phyloP scores from a whole-genome alignment of 2,888 invertebrate species.

The Hoplodrina blanda region DNA sequence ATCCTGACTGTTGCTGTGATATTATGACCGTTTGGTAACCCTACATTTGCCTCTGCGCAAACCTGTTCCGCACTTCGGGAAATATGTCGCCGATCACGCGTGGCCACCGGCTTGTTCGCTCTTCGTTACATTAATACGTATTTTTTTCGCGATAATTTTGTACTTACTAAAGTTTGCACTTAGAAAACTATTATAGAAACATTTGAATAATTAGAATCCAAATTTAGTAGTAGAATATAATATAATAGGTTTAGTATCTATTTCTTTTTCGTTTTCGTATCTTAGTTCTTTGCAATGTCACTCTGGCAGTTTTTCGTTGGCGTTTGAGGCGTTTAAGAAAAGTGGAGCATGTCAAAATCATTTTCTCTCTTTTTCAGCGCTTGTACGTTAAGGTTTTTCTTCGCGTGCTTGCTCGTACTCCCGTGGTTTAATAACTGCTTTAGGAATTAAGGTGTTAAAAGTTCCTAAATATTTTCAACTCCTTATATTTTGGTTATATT shows the following conservation, averaged over 20 bases:
- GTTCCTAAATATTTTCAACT: not conserved
- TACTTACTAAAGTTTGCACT: constrained; percentile 34
- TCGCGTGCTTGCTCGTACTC: not conserved
- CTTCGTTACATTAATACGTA: constrained; percentile 77
- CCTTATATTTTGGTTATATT: not conserved
- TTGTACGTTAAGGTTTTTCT: constrained; percentile 1
- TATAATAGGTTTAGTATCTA: not conserved
- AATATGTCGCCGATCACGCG: constrained; percentile 86
- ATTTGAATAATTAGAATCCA: not conserved
- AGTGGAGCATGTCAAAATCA: constrained; percentile 15
- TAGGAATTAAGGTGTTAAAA: not conserved
- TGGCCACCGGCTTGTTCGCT: constrained; percentile 80
- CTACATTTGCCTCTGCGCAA: constrained; percentile 75
- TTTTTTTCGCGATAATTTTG: constrained; percentile 62
- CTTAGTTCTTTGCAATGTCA: not conserved
- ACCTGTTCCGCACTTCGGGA: constrained; percentile 86
- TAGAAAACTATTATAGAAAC: not conserved
- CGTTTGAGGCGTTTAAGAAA: constrained; percentile 3
- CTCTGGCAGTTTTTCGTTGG: not conserved
- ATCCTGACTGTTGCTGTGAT: not conserved
- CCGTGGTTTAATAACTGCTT: not conserved
- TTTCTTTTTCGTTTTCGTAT: not conserved
- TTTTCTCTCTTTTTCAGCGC: not conserved
- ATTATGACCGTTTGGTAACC: constrained; percentile 36
- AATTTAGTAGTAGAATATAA: not conserved